A percentile compares a stretch with the other conserved stretches of the same genome.
These are phyloP conservation scores for Tyto alba DNA, from an alignment of 2,113 vertebrate genomes.

Conservation along the genomic window DNA sequence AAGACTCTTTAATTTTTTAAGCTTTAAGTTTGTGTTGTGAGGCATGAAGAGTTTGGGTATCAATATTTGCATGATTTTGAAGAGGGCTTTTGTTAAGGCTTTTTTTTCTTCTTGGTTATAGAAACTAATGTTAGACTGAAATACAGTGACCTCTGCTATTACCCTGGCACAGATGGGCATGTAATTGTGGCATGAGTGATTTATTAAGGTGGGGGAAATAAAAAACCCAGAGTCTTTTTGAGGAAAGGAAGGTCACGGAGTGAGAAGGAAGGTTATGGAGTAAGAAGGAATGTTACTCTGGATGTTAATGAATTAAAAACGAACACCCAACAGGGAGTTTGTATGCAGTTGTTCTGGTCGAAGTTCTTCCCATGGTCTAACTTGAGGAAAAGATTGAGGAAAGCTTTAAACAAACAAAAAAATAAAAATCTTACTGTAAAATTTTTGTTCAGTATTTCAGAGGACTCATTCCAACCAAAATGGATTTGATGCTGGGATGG, in stretches of 20 bases:
- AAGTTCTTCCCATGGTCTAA: neutral
- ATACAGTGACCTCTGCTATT: neutral
- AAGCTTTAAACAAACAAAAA: neutral
- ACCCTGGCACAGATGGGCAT: neutral
- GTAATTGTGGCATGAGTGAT: neutral
- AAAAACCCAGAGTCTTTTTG: neutral
- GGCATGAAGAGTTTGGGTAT: neutral
- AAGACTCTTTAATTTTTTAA: neutral
- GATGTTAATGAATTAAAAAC: neutral
- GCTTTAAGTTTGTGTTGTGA: accelerated
- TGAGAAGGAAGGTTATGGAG: neutral
- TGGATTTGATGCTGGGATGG: neutral
- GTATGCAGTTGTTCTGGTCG: neutral
- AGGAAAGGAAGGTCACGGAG: neutral
- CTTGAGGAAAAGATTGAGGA: neutral
- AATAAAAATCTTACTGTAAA: neutral
- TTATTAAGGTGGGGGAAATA: neutral
- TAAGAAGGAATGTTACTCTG: neutral
- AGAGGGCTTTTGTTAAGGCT: neutral
- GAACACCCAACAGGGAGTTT: neutral
- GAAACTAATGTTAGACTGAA: neutral
- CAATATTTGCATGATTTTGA: neutral
- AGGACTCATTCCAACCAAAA: neutral
- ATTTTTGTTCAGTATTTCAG: neutral
- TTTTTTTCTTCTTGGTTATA: neutral